Conservation (phyloP, 2,797 vertebrate species). For the Nannoperca australis region DNA sequence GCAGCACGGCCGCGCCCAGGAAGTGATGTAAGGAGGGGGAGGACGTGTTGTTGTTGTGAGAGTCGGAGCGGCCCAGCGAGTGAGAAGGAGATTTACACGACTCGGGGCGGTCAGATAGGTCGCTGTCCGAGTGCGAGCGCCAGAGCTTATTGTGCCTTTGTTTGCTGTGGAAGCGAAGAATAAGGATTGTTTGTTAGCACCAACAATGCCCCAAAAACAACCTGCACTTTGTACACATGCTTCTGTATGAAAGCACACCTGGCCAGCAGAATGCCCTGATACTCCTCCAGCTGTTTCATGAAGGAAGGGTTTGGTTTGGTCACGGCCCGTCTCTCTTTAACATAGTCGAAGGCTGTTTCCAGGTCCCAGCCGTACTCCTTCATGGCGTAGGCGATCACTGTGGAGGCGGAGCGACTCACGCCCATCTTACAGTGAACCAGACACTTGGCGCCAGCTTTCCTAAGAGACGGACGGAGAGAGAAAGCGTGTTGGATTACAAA, state of each 20-base stretch:
- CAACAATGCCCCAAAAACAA: background rate
- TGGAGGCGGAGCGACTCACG: slow-evolving; percentile 96
- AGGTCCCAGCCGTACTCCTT: slow-evolving; percentile 98
- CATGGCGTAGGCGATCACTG: slow-evolving; percentile 98
- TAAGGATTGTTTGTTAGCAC: background rate
- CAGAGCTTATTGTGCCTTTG: slow-evolving; percentile 98
- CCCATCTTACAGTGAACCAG: slow-evolving; percentile 99
- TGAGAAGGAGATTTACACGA: slow-evolving; percentile 76
- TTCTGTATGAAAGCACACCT: slow-evolving; percentile 82
- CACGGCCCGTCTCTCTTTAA: slow-evolving; percentile 93
- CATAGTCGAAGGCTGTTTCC: slow-evolving; percentile 92
- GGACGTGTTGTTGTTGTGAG: slow-evolving; percentile 81
- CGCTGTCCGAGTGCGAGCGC: slow-evolving; percentile 96
- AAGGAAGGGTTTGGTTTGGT: slow-evolving; percentile 98
- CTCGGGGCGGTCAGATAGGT: slow-evolving; percentile 92
- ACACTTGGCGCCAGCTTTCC: slow-evolving; percentile 96
- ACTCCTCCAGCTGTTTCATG: slow-evolving; percentile 98
- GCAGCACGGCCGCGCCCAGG: slow-evolving; percentile 85
- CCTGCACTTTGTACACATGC: too few relatives aligned
- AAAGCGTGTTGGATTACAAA: background rate
- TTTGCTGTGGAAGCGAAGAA: slow-evolving; percentile 86
- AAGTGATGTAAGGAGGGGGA: slow-evolving; percentile 89
- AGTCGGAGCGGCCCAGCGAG: slow-evolving; percentile 71
- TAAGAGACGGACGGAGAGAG: slow-evolving; percentile 53
- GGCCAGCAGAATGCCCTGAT: slow-evolving; percentile 97